phyloP scores from a whole-genome alignment of 2,113 vertebrate species.

The Engraulis encrasicolus region DNA sequence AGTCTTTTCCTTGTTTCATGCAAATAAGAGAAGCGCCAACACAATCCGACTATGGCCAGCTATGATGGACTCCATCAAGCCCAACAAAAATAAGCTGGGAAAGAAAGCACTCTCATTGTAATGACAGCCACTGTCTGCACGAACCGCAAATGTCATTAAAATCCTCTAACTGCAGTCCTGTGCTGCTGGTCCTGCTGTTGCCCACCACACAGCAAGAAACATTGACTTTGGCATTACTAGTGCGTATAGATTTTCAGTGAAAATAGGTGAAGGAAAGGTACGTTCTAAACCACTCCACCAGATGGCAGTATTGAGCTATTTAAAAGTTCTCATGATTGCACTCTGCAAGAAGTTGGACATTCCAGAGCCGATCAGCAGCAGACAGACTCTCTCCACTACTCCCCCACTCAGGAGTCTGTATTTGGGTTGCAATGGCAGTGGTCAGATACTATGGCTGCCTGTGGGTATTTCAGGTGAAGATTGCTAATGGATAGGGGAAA shows the following conservation, averaged over 20 bases:
- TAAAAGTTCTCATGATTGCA: neutral
- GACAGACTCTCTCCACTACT: no score
- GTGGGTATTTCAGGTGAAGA: no score
- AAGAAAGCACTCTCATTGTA: neutral
- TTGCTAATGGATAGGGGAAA: no score
- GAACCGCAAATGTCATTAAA: neutral
- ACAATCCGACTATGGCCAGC: neutral
- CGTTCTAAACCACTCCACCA: neutral
- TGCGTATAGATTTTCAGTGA: neutral
- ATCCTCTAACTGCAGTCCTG: neutral
- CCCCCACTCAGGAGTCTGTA: no score
- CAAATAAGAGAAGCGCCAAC: neutral
- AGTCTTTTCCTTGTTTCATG: neutral
- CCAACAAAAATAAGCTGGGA: neutral
- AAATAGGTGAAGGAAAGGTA: neutral
- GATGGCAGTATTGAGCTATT: neutral
- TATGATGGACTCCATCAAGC: neutral
- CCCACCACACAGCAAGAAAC: neutral
- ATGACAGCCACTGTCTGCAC: slow-evolving; percentile 2
- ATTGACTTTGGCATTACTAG: slow-evolving; percentile 9
- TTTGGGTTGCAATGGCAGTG: no score
- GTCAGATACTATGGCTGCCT: no score
- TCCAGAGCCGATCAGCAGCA: neutral
- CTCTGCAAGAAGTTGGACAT: neutral
- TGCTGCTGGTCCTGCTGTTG: neutral